A percentile compares a stretch with the other conserved stretches of the same genome.
phyloP scores from a whole-genome alignment of 2,113 vertebrate genomes.

The Eptesicus fuscus region DNA sequence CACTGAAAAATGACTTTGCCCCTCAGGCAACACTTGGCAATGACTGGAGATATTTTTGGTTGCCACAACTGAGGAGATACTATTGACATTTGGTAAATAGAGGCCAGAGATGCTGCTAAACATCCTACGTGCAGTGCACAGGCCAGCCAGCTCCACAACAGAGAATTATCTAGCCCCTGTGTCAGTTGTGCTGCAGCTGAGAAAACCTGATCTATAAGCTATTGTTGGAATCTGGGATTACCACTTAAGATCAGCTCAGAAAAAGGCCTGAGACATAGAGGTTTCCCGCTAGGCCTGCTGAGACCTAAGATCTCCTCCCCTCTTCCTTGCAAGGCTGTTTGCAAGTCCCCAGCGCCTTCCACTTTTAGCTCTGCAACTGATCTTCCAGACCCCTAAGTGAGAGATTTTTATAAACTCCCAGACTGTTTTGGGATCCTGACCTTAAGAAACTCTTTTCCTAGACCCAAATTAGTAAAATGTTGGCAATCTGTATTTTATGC shows the following conservation, averaged over 20 bases:
- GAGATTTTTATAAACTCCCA: not conserved
- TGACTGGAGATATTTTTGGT: not conserved
- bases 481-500: conserved; percentile 24
- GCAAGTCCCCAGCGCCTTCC: accelerated
- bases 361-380: not conserved
- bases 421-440: conserved; percentile 5
- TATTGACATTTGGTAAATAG: not conserved
- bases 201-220: not conserved
- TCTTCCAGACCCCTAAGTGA: not conserved
- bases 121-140: not conserved
- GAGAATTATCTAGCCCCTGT: not conserved
- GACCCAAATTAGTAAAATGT: conserved; percentile 19
- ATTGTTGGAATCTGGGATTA: not conserved
- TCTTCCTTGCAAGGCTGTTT: not conserved
- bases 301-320: not conserved
- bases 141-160: not conserved
- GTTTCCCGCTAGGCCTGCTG: not conserved
- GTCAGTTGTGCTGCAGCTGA: not conserved
- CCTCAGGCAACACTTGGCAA: not conserved
- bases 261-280: not conserved
- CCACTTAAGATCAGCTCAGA: not conserved
- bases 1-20: not conserved
- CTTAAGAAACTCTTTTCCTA: conserved; percentile 40
- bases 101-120: not conserved
- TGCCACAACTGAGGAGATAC: not conserved